These are phyloP conservation scores for Myripristis jacobus DNA, from an alignment of 2,797 vertebrate species.

Conservation along the genomic window DNA sequence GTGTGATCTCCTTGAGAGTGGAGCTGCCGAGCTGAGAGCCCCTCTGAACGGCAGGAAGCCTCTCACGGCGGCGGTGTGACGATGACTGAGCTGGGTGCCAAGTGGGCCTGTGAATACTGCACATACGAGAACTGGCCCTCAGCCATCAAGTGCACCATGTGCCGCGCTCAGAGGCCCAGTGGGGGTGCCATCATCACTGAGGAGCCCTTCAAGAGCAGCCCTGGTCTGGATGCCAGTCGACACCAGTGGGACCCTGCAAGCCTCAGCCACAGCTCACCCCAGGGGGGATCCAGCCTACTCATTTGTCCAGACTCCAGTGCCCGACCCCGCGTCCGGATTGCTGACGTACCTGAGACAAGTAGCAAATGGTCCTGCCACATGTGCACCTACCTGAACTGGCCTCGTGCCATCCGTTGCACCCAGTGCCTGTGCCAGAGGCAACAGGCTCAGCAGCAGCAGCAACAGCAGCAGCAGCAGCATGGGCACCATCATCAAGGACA, in stretches of 20 bases:
- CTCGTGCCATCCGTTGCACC: slow-evolving; percentile 97
- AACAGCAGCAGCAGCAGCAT: slow-evolving; percentile 67
- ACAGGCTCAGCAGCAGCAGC: slow-evolving; percentile 78
- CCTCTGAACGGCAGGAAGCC: slow-evolving; percentile 76
- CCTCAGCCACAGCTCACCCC: slow-evolving; percentile 78
- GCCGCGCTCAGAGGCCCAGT: slow-evolving; percentile 95
- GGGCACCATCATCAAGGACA: slow-evolving; percentile 74
- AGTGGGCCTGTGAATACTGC: slow-evolving; percentile 99
- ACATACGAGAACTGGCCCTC: slow-evolving; percentile 99
- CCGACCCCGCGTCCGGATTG: slow-evolving; percentile 92
- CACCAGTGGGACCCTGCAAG: slow-evolving; percentile 90
- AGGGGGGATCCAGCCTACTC: slow-evolving; percentile 92
- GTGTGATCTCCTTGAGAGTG: slow-evolving; percentile 74
- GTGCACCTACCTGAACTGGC: slow-evolving; percentile 99
- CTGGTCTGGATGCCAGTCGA: slow-evolving; percentile 88
- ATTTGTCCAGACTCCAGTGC: slow-evolving; percentile 99
- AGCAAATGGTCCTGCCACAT: slow-evolving; percentile 99
- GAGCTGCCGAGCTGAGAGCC: slow-evolving; percentile 74
- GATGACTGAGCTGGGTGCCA: slow-evolving; percentile 97
- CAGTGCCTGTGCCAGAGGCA: slow-evolving; percentile 96
- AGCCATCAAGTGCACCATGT: slow-evolving; percentile 99
- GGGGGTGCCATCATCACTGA: slow-evolving; percentile 95
- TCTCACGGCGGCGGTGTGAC: slow-evolving; percentile 77
- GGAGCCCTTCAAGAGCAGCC: slow-evolving; percentile 95
- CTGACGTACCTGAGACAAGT: slow-evolving; percentile 88